Evolutionary conservation across 2,888 invertebrate species (phyloP).

Genomic region (Callinectes sapidus): DNA sequence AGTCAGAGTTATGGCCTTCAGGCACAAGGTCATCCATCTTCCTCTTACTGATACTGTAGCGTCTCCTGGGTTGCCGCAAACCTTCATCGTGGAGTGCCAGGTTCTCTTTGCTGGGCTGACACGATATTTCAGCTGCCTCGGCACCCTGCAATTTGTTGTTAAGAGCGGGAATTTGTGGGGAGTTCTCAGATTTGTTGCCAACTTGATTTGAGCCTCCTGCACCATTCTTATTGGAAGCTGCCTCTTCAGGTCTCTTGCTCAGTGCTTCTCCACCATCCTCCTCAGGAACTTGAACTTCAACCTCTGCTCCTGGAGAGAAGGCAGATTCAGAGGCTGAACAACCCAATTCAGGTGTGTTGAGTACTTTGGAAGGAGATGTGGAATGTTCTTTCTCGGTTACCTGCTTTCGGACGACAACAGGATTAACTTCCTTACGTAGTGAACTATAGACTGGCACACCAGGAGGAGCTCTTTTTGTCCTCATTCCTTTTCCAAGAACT

Average conservation of each 20-base stretch:
- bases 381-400: not conserved
- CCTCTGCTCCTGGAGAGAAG: constrained; percentile 33
- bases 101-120: constrained; percentile 32
- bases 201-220: not conserved
- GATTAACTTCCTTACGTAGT: not conserved
- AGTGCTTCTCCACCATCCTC: constrained; percentile 21
- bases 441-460: not conserved
- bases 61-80: constrained; percentile 27
- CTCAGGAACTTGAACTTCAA: constrained; percentile 15
- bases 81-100: not conserved
- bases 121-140: not conserved
- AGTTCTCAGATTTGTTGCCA: not conserved
- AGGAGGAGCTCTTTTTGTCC: not conserved
- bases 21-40: constrained; percentile 52
- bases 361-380: constrained; percentile 8
- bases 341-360: not conserved
- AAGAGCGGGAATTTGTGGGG: not conserved
- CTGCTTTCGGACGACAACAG: not conserved
- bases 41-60: constrained; percentile 55
- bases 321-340: constrained; percentile 19
- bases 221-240: not conserved
- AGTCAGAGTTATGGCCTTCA: constrained; percentile 64
- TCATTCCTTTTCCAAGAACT: not conserved
- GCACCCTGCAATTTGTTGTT: not conserved
- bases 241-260: constrained; percentile 3